Evolutionary conservation across 2,888 invertebrate species (phyloP).

Genomic region (Ecliptopera silaceata): DNA sequence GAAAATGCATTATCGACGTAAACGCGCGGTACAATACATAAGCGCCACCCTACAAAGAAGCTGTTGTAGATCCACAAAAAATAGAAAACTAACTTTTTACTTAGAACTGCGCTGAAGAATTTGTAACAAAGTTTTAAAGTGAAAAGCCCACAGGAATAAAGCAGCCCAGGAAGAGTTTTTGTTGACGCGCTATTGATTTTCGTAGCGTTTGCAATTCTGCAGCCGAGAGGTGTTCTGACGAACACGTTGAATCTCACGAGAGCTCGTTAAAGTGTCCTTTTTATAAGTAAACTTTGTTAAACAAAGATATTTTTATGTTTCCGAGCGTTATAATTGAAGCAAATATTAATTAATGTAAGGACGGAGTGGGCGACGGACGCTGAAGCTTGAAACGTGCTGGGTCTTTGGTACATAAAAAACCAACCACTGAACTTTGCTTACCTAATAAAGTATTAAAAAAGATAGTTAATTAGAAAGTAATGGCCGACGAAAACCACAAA

Average conservation of each 20-base stretch:
- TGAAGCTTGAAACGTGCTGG: slow-evolving; percentile 17
- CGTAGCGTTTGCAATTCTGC: slow-evolving; percentile 32
- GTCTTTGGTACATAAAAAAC: slow-evolving; percentile 7
- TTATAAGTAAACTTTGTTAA: slow-evolving; percentile 46
- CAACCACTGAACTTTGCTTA: neutral
- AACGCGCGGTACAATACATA: slow-evolving; percentile 44
- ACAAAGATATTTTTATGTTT: slow-evolving; percentile 48
- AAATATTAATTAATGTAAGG: slow-evolving; percentile 62
- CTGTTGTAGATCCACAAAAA: slow-evolving; percentile 38
- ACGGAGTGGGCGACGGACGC: slow-evolving; percentile 42
- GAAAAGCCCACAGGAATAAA: slow-evolving; percentile 63
- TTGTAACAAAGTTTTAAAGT: slow-evolving; percentile 57
- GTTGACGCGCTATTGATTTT: slow-evolving; percentile 46
- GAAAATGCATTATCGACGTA: slow-evolving; percentile 57
- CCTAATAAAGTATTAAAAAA: neutral
- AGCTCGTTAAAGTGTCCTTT: slow-evolving; percentile 40
- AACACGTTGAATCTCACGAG: slow-evolving; percentile 31
- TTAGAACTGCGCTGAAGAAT: slow-evolving; percentile 54
- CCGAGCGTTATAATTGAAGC: slow-evolving; percentile 61
- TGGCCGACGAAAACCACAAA: neutral
- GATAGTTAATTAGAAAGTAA: neutral
- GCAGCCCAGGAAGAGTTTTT: slow-evolving; percentile 49
- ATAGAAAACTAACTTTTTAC: slow-evolving; percentile 51
- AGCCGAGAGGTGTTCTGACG: slow-evolving; percentile 29
- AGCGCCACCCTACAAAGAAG: slow-evolving; percentile 39